Base-by-base conservation (phyloP, 1,140 invertebrate genomes). In the Lamellibrachia luymesi region DNA sequence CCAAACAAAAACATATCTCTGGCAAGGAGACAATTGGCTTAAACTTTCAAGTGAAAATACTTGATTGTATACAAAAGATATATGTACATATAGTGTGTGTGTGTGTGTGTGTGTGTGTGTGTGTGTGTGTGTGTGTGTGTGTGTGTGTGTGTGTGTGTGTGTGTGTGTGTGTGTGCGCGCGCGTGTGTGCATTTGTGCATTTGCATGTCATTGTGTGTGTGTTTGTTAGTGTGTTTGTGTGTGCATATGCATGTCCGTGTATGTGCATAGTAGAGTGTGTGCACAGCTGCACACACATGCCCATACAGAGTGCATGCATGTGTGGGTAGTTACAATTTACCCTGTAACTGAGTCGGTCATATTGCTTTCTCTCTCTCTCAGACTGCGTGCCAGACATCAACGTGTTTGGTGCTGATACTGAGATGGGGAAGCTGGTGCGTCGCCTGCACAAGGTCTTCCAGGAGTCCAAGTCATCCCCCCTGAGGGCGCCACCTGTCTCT, bases 321-420 rank as follows among this genome's bases (percentile, higher is more conserved):
- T 56, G 1, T 56, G 52, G 6, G 6, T 56, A 17, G 17, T 8
- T 8, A 56, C 52, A 56, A 17, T 38, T 38, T 38, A 38, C 38
- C 0, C 38, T 38, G 38, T 38, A 38, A 38, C 52, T 56, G 6
- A 56, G 52, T 56, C 52, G 52, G 6, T 56, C 52, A 56, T 13
- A 56, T 56, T 56, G 6, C 64, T 93, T 90, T 91, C 22, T 92
- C 56, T 93, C 80, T 91, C 92, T 94, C 94, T 10, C 94, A 97
- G 97, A 97, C 93, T 97, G 97, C 94, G 96, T 97, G 93, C 97
- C 97, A 52, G 96, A 97, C 93, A 93, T 95, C 22, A 95, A 95
- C 51, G 94, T 95, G 90, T 95, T 96, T 94, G 95, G 96, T 50
- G 95, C 95, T 10, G 95, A 96, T 51, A 96, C 96, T 50, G 96